Percentiles rank a stretch among this genome's conserved stretches.
phyloP scores from a whole-genome alignment of 2,888 invertebrate genomes.

The Amblyjoppa fuscipennis region DNA sequence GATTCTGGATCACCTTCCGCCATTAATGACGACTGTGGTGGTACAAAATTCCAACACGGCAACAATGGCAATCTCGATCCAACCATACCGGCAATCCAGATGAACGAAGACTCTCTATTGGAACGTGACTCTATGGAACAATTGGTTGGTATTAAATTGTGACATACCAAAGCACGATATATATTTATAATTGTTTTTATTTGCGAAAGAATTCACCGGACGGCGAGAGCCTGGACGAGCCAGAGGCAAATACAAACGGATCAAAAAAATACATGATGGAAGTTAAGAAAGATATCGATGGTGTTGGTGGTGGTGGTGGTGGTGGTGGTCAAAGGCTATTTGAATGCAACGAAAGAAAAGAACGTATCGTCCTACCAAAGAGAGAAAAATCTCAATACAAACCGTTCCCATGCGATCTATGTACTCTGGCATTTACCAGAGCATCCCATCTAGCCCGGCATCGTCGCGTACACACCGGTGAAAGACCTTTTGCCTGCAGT shows the following conservation, averaged over 20 bases:
- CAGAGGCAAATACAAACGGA: constrained; percentile 57
- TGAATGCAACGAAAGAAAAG: constrained; percentile 65
- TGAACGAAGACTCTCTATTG: constrained; percentile 74
- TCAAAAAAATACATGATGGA: constrained; percentile 37
- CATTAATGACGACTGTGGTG: constrained; percentile 18
- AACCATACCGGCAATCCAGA: constrained; percentile 79
- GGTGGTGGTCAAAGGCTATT: background rate
- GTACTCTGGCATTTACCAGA: constrained; percentile 87
- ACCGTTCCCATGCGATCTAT: constrained; percentile 82
- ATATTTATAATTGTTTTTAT: background rate
- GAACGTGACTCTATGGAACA: constrained; percentile 57
- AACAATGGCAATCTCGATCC: constrained; percentile 77
- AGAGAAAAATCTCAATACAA: constrained; percentile 80
- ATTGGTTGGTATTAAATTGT: constrained; percentile 41
- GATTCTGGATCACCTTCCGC: constrained; percentile 45
- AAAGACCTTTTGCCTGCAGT: constrained; percentile 90
- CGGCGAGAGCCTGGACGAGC: constrained; percentile 69
- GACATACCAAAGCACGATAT: background rate
- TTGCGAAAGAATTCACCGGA: constrained; percentile 75
- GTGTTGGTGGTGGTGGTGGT: background rate
- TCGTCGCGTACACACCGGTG: constrained; percentile 90
- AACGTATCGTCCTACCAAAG: constrained; percentile 65
- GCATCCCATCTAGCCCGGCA: constrained; percentile 90
- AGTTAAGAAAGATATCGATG: constrained; percentile 19
- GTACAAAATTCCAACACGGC: constrained; percentile 72